Base-by-base conservation (phyloP, 2,797 vertebrate species). In the Pipistrellus pipistrellus region DNA sequence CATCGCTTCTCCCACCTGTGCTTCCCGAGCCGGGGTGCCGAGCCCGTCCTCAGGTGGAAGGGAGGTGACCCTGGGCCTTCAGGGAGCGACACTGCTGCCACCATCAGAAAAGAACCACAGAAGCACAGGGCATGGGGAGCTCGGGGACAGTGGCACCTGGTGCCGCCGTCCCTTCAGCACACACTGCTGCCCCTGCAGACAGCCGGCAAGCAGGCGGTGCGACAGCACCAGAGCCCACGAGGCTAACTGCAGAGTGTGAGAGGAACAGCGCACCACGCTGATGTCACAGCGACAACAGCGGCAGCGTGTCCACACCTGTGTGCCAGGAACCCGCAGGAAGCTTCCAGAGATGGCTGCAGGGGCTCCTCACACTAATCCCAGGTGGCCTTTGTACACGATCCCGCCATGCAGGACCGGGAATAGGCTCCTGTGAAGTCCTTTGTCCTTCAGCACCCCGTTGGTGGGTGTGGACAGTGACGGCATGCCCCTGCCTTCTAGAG, bases 211-310 rank as follows among this genome's bases (percentile, higher is more conserved):
- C 59, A 48, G 62, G 32, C 2, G 14, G 3, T n/a, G 48, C 44
- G 64, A 44, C 69, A 4, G 80, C 21, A 2, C 72, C 12, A 4
- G 86, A 44, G 44, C 41, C 53, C 18, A 11, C 1, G 27, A 55
- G 15, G 80, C 7, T 3, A 23, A 32, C 5, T 3, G 9, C 9
- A 15, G 14, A 1, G 0, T 6, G 8, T 53, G 20, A 38, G 17
- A 13, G 53, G 57, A 12, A 20, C 46, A 2, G 1, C 1, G 1
- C 14, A 3, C 0, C 1, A 17, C 0, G 1, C 77, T 5, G 0
- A 51, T 0, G 1, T 66, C 6, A 6, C 62, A 7, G 0, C 20
- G 17, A 21, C 44, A 41, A 5, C 7, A 14, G 51, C n/a, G 23
- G 44, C 30, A 6, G 14, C 4, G 0, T 38, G 55, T 32, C 35